Evolutionary conservation across 1,140 invertebrate species (phyloP).

Genomic region (Drosophila jambulina): DNA sequence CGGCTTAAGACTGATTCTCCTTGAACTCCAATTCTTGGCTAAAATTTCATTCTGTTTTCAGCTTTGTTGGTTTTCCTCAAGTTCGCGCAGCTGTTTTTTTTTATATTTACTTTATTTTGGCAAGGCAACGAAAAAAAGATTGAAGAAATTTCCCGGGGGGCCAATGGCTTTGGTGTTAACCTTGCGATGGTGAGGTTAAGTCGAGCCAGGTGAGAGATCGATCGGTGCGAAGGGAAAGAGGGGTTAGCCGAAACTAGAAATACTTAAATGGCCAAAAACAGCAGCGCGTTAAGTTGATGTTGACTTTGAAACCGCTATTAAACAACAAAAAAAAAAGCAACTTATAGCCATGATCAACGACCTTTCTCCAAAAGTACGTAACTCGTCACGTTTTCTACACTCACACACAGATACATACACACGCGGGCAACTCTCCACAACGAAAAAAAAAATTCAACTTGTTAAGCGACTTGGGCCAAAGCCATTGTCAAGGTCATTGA

Average conservation of each 20-base stretch:
- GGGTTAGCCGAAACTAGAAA: slow-evolving; percentile 65
- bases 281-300: slow-evolving; percentile 46
- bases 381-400: slow-evolving; percentile 80
- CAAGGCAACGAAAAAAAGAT: slow-evolving; percentile 22
- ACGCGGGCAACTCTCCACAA: slow-evolving; percentile 6
- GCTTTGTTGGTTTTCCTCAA: slow-evolving; percentile 19
- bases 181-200: slow-evolving; percentile 24
- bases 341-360: slow-evolving; percentile 74
- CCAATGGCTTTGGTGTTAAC: slow-evolving; percentile 33
- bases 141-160: slow-evolving; percentile 34
- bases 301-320: slow-evolving; percentile 76
- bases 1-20: not conserved
- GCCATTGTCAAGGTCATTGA: slow-evolving; percentile 81
- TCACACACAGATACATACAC: slow-evolving; percentile 26
- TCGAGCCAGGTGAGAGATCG: slow-evolving; percentile 16
- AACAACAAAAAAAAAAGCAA: slow-evolving; percentile 37
- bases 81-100: slow-evolving; percentile 21
- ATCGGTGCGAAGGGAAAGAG: not conserved
- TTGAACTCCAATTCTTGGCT: slow-evolving; percentile 2
- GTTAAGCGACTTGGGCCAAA: slow-evolving; percentile 57
- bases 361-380: slow-evolving; percentile 79
- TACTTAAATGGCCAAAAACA: slow-evolving; percentile 75
- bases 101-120: slow-evolving; percentile 22
- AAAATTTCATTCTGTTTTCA: not conserved
- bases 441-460: slow-evolving; percentile 27